phyloP scores from a whole-genome alignment of 1,140 invertebrate species.

The Magallana ariakensis region DNA sequence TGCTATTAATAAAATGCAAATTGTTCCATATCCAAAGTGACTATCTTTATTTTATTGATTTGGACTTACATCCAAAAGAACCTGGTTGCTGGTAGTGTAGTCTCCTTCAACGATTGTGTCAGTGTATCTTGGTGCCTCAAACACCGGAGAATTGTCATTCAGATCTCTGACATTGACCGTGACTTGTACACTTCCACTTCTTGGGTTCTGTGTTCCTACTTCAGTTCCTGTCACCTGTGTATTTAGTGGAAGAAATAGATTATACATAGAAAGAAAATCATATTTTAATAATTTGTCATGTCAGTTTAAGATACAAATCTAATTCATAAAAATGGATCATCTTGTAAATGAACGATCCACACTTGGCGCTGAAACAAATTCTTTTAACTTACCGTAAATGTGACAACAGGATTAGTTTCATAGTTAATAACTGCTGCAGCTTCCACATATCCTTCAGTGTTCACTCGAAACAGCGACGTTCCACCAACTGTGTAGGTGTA shows the following conservation, averaged over 20 bases:
- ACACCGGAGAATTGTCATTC: conserved; percentile 62
- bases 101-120: conserved; percentile 52
- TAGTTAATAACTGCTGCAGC: conserved; percentile 52
- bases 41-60: not conserved
- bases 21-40: not conserved
- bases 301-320: too few species aligned
- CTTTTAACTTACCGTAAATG: conserved; percentile 59
- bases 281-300: too few species aligned
- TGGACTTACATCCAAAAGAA: conserved; percentile 53
- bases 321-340: too few species aligned
- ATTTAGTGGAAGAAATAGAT: not conserved
- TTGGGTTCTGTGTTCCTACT: conserved; percentile 41
- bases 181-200: conserved; percentile 48
- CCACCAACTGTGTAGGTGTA: conserved; percentile 56
- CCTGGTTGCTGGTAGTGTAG: conserved; percentile 53
- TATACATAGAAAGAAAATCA: not conserved
- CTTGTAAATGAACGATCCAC: too few species aligned
- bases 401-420: conserved; percentile 54
- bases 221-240: conserved; percentile 65
- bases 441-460: conserved; percentile 59
- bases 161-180: conserved; percentile 61
- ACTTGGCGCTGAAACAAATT: too few species aligned
- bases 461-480: conserved; percentile 58
- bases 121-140: conserved; percentile 50
- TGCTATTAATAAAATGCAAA: too few species aligned